Percentiles rank a stretch among this genome's conserved stretches.
Evolutionary conservation across 2,888 invertebrate genomes (phyloP).

Genomic region (Xestia xanthographa): DNA sequence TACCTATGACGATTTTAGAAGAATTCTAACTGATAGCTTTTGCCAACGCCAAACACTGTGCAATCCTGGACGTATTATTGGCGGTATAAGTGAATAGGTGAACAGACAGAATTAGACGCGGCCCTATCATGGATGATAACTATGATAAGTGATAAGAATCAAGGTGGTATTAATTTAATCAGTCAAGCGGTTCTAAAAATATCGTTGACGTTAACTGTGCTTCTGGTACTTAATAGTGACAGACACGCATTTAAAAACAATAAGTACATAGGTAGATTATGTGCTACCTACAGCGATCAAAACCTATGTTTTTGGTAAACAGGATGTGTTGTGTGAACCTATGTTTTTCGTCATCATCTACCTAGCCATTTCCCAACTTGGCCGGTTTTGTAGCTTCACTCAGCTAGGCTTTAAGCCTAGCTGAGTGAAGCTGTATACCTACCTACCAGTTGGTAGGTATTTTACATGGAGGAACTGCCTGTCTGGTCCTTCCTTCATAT

Average conservation of each 20-base stretch:
- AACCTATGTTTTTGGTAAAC: background rate
- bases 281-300: background rate
- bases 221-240: background rate
- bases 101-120: background rate
- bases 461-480: background rate
- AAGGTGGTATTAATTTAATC: conserved; percentile 23
- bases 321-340: too few relatives aligned
- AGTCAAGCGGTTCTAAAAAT: conserved; percentile 32
- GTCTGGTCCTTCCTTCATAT: too few relatives aligned
- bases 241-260: background rate
- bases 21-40: background rate
- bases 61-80: background rate
- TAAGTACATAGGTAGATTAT: background rate
- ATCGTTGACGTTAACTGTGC: conserved; percentile 18
- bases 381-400: background rate
- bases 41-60: background rate
- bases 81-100: background rate
- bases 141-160: conserved; percentile 9
- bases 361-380: background rate
- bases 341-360: background rate
- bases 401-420: background rate
- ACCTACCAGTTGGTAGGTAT: too few relatives aligned
- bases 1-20: background rate
- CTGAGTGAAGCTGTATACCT: background rate
- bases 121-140: conserved; percentile 4